Evolutionary conservation across 1,140 invertebrate genomes (phyloP).

Genomic region (Zaprionus gabonicus): DNA sequence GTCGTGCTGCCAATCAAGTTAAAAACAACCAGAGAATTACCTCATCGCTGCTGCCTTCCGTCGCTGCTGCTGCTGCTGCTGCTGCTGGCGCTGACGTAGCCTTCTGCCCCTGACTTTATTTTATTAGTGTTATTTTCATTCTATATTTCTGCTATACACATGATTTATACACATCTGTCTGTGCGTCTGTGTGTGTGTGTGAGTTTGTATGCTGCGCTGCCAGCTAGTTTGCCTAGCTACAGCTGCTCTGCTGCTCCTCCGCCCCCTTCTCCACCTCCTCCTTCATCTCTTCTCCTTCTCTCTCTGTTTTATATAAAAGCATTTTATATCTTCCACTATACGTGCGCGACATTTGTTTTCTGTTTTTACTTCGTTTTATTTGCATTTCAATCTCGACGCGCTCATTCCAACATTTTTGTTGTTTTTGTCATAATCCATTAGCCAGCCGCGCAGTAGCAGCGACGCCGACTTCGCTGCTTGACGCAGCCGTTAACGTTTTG

Average conservation of each 20-base stretch:
- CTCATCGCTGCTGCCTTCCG: slow-evolving; percentile 62
- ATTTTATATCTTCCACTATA: slow-evolving; percentile 61
- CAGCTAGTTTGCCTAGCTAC: slow-evolving; percentile 42
- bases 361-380: slow-evolving; percentile 49
- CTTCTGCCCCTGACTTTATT: slow-evolving; percentile 76
- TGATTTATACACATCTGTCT: slow-evolving; percentile 47
- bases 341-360: slow-evolving; percentile 62
- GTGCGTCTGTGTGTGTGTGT: slow-evolving; percentile 1
- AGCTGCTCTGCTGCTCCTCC: slow-evolving; percentile 23
- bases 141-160: slow-evolving; percentile 63
- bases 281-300: slow-evolving; percentile 10
- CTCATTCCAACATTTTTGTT: slow-evolving; percentile 50
- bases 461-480: slow-evolving; percentile 1
- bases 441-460: slow-evolving; percentile 12
- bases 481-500: slow-evolving; percentile 41
- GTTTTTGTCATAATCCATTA: slow-evolving; percentile 61
- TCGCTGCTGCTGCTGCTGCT: slow-evolving; percentile 47
- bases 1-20: slow-evolving; percentile 24
- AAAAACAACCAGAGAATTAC: slow-evolving; percentile 71
- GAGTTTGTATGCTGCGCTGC: slow-evolving; percentile 37
- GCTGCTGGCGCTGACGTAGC: slow-evolving; percentile 53
- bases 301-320: slow-evolving; percentile 29
- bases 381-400: slow-evolving; percentile 57
- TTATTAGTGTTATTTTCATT: slow-evolving; percentile 53
- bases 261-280: not conserved